These are phyloP conservation scores for Dexiosoma caninum DNA, from an alignment of 2,888 invertebrate genomes.

Conservation along the genomic window DNA sequence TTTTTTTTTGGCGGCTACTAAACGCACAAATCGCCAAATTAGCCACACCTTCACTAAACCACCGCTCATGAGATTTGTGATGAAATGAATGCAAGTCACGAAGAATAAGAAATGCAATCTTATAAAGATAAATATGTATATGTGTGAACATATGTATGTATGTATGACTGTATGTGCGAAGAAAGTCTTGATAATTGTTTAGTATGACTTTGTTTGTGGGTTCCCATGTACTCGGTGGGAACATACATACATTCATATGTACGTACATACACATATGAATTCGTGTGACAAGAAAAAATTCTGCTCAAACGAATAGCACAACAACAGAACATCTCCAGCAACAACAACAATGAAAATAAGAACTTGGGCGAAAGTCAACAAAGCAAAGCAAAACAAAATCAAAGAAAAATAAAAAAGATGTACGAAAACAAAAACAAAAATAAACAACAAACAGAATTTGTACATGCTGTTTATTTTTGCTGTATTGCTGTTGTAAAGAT, in stretches of 20 bases:
- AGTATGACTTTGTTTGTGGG: slow-evolving; percentile 7
- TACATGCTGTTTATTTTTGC: slow-evolving; percentile 19
- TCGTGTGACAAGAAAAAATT: slow-evolving; percentile 21
- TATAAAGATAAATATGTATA: neutral
- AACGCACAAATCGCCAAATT: slow-evolving; percentile 10
- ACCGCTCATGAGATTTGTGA: slow-evolving; percentile 3
- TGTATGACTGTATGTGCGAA: too few species aligned
- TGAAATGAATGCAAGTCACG: slow-evolving; percentile 40
- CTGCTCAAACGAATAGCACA: slow-evolving; percentile 29
- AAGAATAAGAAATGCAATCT: slow-evolving; percentile 1
- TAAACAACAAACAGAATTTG: slow-evolving; percentile 28
- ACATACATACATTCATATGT: neutral
- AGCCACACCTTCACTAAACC: slow-evolving; percentile 5
- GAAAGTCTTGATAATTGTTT: slow-evolving; percentile 42
- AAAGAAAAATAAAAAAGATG: neutral
- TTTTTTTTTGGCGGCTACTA: too few species aligned
- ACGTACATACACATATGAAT: neutral
- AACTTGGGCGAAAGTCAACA: slow-evolving; percentile 61
- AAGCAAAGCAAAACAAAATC: slow-evolving; percentile 25
- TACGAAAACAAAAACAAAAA: neutral
- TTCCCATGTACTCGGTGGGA: slow-evolving; percentile 41
- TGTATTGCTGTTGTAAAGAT: slow-evolving; percentile 19
- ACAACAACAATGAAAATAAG: slow-evolving; percentile 9
- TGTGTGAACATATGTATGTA: too few species aligned
- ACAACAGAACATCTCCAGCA: neutral